Evolutionary conservation across 1,140 invertebrate genomes (phyloP).

Genomic region (Hestina assimilis): DNA sequence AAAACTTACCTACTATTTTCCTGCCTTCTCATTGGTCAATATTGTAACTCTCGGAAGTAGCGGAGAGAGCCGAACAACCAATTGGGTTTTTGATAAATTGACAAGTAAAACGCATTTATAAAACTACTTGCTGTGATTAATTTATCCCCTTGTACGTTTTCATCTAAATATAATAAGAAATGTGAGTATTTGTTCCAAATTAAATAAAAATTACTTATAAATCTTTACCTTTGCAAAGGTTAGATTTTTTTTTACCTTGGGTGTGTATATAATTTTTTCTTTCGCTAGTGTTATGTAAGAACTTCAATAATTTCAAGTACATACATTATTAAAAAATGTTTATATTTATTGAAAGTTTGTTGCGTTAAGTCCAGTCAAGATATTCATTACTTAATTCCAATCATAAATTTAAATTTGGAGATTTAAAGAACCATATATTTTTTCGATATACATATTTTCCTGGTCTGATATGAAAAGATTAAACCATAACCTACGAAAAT

Average conservation of each 20-base stretch:
- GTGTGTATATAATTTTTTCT: background rate
- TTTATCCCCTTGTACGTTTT: constrained; percentile 9
- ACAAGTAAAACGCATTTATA: constrained; percentile 10
- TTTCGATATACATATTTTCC: no score
- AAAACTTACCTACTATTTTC: background rate
- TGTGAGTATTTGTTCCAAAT: constrained; percentile 4
- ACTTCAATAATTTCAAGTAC: constrained; percentile 24
- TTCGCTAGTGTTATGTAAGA: constrained; percentile 52
- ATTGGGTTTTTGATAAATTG: background rate
- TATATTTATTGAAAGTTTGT: background rate
- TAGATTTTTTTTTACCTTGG: no score
- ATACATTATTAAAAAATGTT: background rate
- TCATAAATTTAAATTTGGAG: no score
- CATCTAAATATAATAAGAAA: background rate
- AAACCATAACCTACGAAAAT: no score
- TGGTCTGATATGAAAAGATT: no score
- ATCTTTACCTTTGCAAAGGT: no score
- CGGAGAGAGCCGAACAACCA: no score
- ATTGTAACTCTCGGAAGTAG: background rate
- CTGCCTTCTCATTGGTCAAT: background rate
- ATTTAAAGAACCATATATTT: no score
- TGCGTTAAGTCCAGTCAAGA: no score
- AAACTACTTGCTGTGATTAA: constrained; percentile 18
- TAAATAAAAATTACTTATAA: background rate
- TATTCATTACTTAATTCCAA: no score